phyloP scores from a whole-genome alignment of 2,888 invertebrate genomes.

The Polydrusus cervinus region DNA sequence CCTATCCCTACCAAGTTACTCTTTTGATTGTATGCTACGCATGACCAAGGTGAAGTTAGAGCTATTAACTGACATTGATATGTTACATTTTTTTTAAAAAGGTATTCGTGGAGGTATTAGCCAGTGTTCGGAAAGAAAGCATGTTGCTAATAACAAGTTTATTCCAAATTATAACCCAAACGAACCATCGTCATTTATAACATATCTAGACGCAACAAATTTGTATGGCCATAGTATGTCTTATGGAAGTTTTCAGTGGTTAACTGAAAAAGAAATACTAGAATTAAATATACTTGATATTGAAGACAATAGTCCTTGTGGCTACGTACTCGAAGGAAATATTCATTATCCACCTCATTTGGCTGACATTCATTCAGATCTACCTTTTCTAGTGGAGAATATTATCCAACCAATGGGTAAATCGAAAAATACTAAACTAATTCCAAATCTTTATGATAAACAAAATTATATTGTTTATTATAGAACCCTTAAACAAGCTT shows the following conservation, averaged over 20 bases:
- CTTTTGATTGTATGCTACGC: not conserved
- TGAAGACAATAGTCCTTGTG: not conserved
- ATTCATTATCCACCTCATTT: not conserved
- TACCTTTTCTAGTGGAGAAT: conserved; percentile 3
- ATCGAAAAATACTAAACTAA: not conserved
- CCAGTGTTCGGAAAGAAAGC: not conserved
- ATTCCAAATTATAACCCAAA: not conserved
- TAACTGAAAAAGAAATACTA: not conserved
- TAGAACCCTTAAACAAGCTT: not conserved
- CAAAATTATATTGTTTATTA: not conserved
- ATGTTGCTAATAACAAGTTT: not conserved
- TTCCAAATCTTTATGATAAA: not conserved
- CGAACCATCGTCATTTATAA: not conserved
- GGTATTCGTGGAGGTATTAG: conserved; percentile 23
- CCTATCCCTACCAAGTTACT: not conserved
- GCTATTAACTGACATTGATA: not conserved
- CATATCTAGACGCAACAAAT: not conserved
- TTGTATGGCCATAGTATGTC: not conserved
- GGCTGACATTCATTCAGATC: not conserved
- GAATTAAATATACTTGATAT: not conserved
- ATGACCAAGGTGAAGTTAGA: not conserved
- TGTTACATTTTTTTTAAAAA: conserved; percentile 28
- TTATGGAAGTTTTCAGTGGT: not conserved
- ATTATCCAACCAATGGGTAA: not conserved
- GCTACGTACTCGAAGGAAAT: not conserved